These are phyloP conservation scores for Taxidea taxus DNA, from an alignment of 2,113 vertebrate species.

Conservation along the genomic window DNA sequence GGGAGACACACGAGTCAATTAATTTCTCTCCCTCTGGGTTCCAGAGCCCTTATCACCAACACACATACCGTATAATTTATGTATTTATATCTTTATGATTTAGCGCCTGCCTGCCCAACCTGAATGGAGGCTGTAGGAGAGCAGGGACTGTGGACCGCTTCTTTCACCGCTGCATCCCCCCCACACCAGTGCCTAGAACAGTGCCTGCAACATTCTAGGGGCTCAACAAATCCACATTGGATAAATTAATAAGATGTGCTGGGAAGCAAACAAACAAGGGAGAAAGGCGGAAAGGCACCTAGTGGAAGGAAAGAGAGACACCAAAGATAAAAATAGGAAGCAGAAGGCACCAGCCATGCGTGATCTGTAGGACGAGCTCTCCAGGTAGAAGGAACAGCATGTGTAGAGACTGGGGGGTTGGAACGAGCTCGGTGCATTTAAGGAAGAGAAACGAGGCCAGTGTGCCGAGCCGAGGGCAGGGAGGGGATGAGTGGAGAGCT, in stretches of 20 bases:
- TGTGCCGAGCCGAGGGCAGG: background rate
- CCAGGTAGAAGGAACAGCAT: background rate
- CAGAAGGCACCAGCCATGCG: accelerated
- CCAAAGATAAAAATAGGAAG: background rate
- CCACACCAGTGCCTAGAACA: background rate
- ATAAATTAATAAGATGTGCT: background rate
- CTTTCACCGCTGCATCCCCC: accelerated
- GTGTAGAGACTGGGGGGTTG: background rate
- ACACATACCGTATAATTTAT: background rate
- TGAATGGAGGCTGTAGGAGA: background rate
- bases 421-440: accelerated
- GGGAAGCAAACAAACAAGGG: background rate
- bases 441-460: background rate
- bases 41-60: background rate
- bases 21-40: background rate
- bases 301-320: background rate
- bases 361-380: background rate
- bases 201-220: background rate
- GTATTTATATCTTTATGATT: background rate
- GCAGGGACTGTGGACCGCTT: background rate
- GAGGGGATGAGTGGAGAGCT: background rate
- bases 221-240: background rate
- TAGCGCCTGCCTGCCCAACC: background rate
- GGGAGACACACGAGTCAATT: background rate
- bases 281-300: background rate